Evolutionary conservation across 1,140 invertebrate genomes (phyloP).

Genomic region (Camponotus floridanus): DNA sequence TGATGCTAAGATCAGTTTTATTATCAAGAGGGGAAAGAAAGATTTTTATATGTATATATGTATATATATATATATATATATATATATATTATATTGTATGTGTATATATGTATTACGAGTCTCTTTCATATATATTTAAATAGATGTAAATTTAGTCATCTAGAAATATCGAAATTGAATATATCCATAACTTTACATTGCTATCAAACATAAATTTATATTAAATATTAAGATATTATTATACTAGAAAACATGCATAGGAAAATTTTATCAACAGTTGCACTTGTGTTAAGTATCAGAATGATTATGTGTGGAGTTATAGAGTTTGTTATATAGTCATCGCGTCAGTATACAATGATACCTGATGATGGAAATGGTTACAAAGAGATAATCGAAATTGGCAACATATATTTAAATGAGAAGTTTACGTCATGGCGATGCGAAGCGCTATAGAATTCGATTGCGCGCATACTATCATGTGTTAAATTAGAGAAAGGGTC

Average conservation of each 20-base stretch:
- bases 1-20: background rate
- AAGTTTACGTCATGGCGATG: background rate
- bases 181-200: no score
- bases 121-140: background rate
- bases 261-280: background rate
- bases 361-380: background rate
- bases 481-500: conserved; percentile 20
- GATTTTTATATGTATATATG: background rate
- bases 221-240: background rate
- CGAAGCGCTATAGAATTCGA: background rate
- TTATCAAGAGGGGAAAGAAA: background rate
- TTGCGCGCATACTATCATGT: background rate
- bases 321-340: conserved; percentile 7
- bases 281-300: background rate
- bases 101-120: background rate
- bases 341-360: conserved; percentile 22
- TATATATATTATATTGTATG: no score
- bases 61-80: no score
- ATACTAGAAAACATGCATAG: background rate
- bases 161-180: background rate
- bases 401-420: conserved; percentile 50
- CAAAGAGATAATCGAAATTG: conserved; percentile 4
- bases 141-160: background rate
- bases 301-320: background rate
- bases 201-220: conserved; percentile 5